Percentiles rank a stretch among this genome's conserved stretches.
These are phyloP conservation scores for Platyscapa corneri DNA, from an alignment of 1,140 invertebrate genomes.

Conservation along the genomic window DNA sequence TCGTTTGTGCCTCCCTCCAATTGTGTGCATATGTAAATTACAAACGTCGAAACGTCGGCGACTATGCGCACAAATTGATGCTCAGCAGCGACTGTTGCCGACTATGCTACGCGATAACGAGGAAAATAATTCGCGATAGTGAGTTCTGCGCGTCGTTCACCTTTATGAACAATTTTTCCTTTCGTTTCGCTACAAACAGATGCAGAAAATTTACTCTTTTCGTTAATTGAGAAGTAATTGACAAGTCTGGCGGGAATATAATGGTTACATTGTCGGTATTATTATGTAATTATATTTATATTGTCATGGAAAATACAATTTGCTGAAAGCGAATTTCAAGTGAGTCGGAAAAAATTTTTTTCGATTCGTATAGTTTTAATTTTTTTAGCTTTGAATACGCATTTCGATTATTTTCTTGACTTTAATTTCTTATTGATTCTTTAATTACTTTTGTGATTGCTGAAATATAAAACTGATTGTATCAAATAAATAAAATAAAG, in stretches of 20 bases:
- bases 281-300: background rate
- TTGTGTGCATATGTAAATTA: background rate
- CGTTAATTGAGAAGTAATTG: background rate
- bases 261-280: background rate
- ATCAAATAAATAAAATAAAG: no score
- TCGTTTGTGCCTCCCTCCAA: background rate
- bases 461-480: no score
- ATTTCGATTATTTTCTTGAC: no score
- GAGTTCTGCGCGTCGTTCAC: background rate
- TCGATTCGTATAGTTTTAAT: no score
- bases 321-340: no score
- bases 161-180: background rate
- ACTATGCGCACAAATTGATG: background rate
- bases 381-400: no score
- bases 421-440: no score
- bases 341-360: no score
- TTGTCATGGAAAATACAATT: background rate
- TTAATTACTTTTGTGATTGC: no score
- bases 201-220: background rate
- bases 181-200: background rate
- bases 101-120: background rate
- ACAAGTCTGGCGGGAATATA: background rate
- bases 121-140: background rate
- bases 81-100: background rate
- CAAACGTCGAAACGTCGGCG: background rate